phyloP scores from a whole-genome alignment of 2,888 invertebrate genomes.

The Autographa gamma region DNA sequence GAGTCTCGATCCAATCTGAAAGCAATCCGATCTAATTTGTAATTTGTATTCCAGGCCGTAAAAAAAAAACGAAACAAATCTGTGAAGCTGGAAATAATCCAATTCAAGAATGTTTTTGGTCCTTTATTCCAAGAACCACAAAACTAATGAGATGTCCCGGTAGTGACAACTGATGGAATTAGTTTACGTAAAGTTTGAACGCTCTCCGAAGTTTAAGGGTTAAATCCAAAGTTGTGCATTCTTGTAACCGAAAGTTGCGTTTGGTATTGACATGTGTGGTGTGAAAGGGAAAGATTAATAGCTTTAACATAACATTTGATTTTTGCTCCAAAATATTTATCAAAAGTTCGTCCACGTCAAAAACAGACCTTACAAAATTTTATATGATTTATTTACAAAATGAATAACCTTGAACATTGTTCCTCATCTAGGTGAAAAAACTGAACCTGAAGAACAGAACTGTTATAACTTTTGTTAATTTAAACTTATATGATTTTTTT shows the following conservation, averaged over 20 bases:
- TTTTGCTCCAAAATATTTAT: no score
- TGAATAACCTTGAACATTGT: no score
- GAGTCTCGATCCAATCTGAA: conserved; percentile 3
- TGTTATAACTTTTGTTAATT: no score
- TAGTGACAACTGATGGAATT: conserved; percentile 48
- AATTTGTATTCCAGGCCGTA: conserved; percentile 1
- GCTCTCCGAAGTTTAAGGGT: conserved; percentile 27
- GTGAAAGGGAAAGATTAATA: not conserved
- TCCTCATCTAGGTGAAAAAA: no score
- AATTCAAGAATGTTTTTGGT: not conserved
- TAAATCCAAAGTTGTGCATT: conserved; percentile 19
- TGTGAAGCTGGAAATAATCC: not conserved
- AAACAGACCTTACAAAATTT: no score
- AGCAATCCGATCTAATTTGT: conserved; percentile 3
- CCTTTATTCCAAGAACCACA: not conserved
- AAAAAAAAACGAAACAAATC: conserved; percentile 2
- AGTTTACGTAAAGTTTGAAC: conserved; percentile 33
- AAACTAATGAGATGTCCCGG: conserved; percentile 12
- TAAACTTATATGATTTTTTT: no score
- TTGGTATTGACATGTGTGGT: conserved; percentile 5
- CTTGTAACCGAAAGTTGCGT: conserved; percentile 24
- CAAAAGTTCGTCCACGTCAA: no score
- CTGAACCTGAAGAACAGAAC: no score
- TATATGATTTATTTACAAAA: no score
- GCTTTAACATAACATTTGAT: no score